Percentiles rank a stretch among this genome's conserved stretches.
Evolutionary conservation across 2,797 vertebrate species (phyloP).

Genomic region (Luscinia megarhynchos): DNA sequence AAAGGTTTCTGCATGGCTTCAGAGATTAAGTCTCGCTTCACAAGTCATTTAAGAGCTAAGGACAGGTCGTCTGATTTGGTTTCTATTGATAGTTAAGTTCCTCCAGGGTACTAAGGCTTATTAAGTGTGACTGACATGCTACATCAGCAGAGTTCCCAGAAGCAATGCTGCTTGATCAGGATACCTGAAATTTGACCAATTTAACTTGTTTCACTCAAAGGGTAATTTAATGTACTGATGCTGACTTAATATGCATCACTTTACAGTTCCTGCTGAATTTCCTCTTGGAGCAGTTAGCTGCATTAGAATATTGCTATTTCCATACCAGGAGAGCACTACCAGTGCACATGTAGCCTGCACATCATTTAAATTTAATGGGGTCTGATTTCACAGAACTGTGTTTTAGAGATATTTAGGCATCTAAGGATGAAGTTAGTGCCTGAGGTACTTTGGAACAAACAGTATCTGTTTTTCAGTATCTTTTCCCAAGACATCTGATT

Average conservation of each 20-base stretch:
- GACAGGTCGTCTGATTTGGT: background rate
- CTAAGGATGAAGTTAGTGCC: background rate
- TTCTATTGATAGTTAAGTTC: background rate
- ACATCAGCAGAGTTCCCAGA: background rate
- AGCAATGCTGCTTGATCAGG: conserved; percentile 8
- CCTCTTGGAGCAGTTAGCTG: conserved; percentile 31
- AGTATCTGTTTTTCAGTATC: background rate
- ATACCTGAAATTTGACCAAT: conserved; percentile 7
- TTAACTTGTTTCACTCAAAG: conserved; percentile 12
- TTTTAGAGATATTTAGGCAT: background rate
- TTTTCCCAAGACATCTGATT: background rate
- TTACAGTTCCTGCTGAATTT: conserved; percentile 20
- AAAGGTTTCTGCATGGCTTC: background rate
- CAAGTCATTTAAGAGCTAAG: background rate
- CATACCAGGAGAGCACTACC: background rate
- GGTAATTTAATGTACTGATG: conserved; percentile 8
- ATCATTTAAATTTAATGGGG: conserved; percentile 33
- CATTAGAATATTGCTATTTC: conserved; percentile 33
- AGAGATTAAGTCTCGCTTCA: background rate
- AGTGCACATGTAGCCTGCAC: background rate
- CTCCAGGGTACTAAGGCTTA: background rate
- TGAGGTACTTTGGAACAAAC: background rate
- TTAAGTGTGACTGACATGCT: background rate
- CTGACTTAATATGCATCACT: conserved; percentile 39
- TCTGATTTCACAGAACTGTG: background rate